Evolutionary conservation across 1,140 invertebrate species (phyloP), one percentile per base, ranked within the genome.

Genomic region (Samia ricini): DNA sequence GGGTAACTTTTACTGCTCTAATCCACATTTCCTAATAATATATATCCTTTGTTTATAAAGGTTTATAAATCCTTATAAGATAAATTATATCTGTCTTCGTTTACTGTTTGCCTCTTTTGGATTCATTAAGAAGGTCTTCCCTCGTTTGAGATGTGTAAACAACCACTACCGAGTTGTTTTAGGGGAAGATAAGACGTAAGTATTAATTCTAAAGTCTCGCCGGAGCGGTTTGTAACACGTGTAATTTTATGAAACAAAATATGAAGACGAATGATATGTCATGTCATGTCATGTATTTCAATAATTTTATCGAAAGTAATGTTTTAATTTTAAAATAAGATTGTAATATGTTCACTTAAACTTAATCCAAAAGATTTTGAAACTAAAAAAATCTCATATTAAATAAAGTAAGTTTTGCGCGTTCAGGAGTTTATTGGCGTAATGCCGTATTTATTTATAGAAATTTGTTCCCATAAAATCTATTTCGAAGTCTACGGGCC

Each of bases 141-240:
- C n/a, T 42, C 19, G 6, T 29, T 33, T 64, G 42, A 24, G 19
- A 21, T 60, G 60, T 68, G 72, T 67, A 74, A 75, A 79, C 74
- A 73, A 57, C 61, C 56, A 64, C 59, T 50, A 36, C 29, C 64
- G 58, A 71, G 68, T 61, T 68, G 66, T 72, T 69, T 67, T 57
- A 21, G 60, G 73, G 68, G 67, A 51, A 68, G 71, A 69, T 74
- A 77, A 79, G 68, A 57, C 23, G 49, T 60, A 65, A 69, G 76
- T 71, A 70, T 71, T 57, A 62, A 69, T 54, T 51, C 67, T 67
- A 66, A 61, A 58, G 68, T 64, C 67, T 69, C 56, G 62, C 63
- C 64, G 57, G 50, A 61, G 59, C 57, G 62, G 59, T 66, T n/a
- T n/a, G n/a, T n/a, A n/a, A n/a, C n/a, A n/a, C n/a, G n/a, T n/a